Evolutionary conservation across 2,888 invertebrate species (phyloP).

Genomic region (Beris morrisii): DNA sequence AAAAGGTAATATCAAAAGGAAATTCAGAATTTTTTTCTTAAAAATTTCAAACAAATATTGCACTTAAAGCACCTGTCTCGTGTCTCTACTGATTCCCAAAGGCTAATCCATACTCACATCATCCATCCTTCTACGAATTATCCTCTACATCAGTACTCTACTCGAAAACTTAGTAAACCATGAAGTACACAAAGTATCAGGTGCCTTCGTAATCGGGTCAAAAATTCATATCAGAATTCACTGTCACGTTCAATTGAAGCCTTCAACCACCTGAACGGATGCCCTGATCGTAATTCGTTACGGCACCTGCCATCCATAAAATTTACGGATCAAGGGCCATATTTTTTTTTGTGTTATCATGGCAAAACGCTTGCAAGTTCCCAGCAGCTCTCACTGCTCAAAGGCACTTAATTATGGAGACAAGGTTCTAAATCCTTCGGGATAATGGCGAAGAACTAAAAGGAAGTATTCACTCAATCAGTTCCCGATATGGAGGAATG

Average conservation of each 20-base stretch:
- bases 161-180: no score
- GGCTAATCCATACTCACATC: no score
- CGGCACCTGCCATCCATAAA: slow-evolving; percentile 31
- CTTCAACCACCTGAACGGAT: slow-evolving; percentile 26
- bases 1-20: no score
- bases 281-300: slow-evolving; percentile 20
- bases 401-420: slow-evolving; percentile 23
- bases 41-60: no score
- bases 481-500: neutral
- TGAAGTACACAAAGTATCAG: no score
- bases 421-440: neutral
- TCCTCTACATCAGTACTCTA: no score
- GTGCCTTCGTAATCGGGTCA: no score
- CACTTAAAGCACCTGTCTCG: no score
- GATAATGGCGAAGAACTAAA: neutral
- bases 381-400: neutral
- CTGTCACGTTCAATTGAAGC: slow-evolving; percentile 28
- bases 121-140: no score
- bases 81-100: no score
- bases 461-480: neutral
- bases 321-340: slow-evolving; percentile 19
- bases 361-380: neutral
- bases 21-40: no score
- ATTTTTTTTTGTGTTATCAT: neutral
- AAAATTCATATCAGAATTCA: slow-evolving; percentile 27